Base-by-base conservation (phyloP, 53 echinoderm and acorn worm species). In the Crossaster papposus region DNA sequence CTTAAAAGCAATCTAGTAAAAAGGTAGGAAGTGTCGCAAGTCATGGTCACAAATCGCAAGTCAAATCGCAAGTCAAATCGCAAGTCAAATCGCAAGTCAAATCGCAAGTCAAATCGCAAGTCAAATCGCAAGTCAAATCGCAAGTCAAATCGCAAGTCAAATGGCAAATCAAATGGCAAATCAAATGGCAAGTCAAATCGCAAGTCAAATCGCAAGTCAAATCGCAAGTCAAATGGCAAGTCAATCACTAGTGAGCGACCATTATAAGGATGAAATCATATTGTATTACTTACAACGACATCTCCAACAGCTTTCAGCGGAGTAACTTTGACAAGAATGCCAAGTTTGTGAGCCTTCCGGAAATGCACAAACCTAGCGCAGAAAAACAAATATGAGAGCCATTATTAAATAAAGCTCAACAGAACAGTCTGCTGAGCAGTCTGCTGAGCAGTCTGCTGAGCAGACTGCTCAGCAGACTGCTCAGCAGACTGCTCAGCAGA, bases 331-430 rank as follows among this genome's bases (percentile, higher is more conserved):
- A 97, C 95, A 0, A 97, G 94, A 1, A 97, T 89, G 10, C 95
- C 97, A 54, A 97, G 95, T 78, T 95, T 95, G 91, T 97, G 95
- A 37, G 91, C 97, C 73, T 93, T 94, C 2, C 97, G 94, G 76
- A 97, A 97, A 51, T 97, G 95, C 63, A 97, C 91, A 51, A 94
- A 89, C 72, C 97, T 97, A 82, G 30, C 5, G 23, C 22, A 35
- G 11, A 51, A 50, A 51, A 6, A 51, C 22, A 79, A 79, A 23
- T n/a, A 44, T 44, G 9, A 44, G 44, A 44, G 28, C 1, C 35
- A 74, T 24, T 14, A 34, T 36, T n/a, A n/a, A n/a, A n/a, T n/a
- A n/a, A n/a, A n/a, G n/a, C n/a, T n/a, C n/a, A n/a, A n/a, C n/a
- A n/a, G n/a, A n/a, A n/a, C n/a, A n/a, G n/a, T n/a, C n/a, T n/a